Percentiles rank a stretch among this genome's conserved stretches.
phyloP scores from a whole-genome alignment of 2,888 invertebrate species.

The Tortrix viridana region DNA sequence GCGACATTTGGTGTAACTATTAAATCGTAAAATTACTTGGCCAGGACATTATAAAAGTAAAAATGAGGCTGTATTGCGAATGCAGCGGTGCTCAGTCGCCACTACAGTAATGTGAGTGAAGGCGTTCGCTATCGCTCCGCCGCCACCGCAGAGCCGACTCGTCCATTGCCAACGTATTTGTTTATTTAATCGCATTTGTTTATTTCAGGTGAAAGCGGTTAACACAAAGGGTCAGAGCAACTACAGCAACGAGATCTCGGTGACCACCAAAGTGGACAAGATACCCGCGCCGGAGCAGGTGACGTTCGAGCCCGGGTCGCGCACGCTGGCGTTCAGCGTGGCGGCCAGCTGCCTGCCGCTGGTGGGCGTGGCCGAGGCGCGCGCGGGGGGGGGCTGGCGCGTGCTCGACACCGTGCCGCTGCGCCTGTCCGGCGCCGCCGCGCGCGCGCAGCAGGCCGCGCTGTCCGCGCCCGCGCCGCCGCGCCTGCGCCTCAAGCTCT shows the following conservation, averaged over 20 bases:
- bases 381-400: constrained; percentile 50
- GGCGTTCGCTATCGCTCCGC: too few species aligned
- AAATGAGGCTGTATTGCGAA: too few species aligned
- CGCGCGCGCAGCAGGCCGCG: constrained; percentile 88
- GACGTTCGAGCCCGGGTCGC: constrained; percentile 91
- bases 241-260: constrained; percentile 92
- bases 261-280: constrained; percentile 92
- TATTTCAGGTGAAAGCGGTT: constrained; percentile 89
- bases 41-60: too few species aligned
- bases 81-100: too few species aligned
- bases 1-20: too few species aligned
- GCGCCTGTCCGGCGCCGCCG: constrained; percentile 87
- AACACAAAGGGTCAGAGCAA: constrained; percentile 95
- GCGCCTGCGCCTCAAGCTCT: constrained; percentile 91
- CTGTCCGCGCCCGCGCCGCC: constrained; percentile 86
- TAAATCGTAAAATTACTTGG: too few species aligned
- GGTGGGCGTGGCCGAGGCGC: constrained; percentile 89
- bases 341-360: constrained; percentile 91
- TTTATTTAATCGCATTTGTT: neutral
- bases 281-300: constrained; percentile 92
- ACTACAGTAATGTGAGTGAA: too few species aligned
- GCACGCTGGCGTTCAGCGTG: constrained; percentile 90
- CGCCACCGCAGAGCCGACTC: too few species aligned
- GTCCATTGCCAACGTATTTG: neutral
- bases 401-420: constrained; percentile 89